Base-by-base conservation (phyloP, 2,888 invertebrate species). In the Polia nebulosa region DNA sequence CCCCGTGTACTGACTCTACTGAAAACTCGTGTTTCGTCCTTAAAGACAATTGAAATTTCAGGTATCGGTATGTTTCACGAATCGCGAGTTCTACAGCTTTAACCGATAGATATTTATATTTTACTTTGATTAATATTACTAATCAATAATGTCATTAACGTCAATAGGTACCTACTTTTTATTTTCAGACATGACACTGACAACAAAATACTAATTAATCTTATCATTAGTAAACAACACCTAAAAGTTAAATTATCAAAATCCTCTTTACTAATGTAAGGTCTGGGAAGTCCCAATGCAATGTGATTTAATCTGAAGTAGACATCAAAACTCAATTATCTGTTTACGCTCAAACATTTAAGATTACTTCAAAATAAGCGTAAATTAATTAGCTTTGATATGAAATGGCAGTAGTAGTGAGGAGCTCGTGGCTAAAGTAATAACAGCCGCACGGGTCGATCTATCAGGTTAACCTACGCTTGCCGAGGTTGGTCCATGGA, bases 231-330 rank as follows among this genome's bases (percentile, higher is more conserved):
- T 13, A 51, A 15, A 13, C 4, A 39, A 56, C 8, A 39, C 9
- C 32, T 49, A 27, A 49, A 66, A 58, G 27, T 67, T 34, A 8
- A 51, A 41, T 67, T 9, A 49, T 41, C 67, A 22, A 17, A 34
- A 39, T 41, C 20, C 25, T 52, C 3, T 0, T 22, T 15, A 34
- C 1, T 27, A 15, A 20, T 27, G 58, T 25, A 32, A 60, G 25
- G 25, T 41, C 15, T 49, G 62, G 70, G 53, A 55, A 70, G 41
- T 55, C 41, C 70, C 62, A 36, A 9, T 17, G 52, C 62, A 36
- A 9, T 17, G 52, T 39, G 32, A 55, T 39, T 39, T 22, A 41
- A 62, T 70, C 69, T 61, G 9, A 49, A 27, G 32, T 49, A 55
- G 53, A 70, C 53, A 62, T 55, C 49, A 49, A 62, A 60, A 34